Base-by-base conservation (phyloP, 2,113 vertebrate species). In the Halichoerus grypus region DNA sequence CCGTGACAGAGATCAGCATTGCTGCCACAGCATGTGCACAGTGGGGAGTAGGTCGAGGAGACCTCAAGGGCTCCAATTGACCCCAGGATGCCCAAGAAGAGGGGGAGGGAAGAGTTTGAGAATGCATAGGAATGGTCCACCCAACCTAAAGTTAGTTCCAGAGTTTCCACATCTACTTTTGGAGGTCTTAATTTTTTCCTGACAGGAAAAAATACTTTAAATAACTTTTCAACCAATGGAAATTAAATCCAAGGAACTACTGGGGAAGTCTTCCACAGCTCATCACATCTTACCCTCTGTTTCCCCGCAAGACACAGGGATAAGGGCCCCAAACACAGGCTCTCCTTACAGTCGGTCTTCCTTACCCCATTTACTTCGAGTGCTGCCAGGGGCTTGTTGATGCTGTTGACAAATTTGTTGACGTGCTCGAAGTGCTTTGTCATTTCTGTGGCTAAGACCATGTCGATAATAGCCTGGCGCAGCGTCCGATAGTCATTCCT, bases 391-490 rank as follows among this genome's bases (percentile, higher is more conserved):
- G 99, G 99, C 98, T 99, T 99, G 98, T 99, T 99, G 99, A 99
- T 99, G 98, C 99, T 99, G 99, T 99, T 99, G 98, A 99, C 99
- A 98, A 99, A 99, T 97, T 99, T 99, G 99, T 99, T 99, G 98
- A 99, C 99, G 1, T 99, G 99, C 98, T 99, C 99, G 76, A 99
- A 99, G 99, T 99, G 99, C 99, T 99, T 99, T 94, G 99, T 99
- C 99, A 99, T 99, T 98, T 99, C 99, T 26, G 99, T 99, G 81
- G 99, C 99, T 74, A 99, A 98, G 97, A 99, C 99, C 99, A 99
- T 99, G 98, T 99, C 99, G 46, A 99, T 99, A 95, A 99, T 99
- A 67, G 99, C 99, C 98, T 99, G 99, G 72, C 99, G 99, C 91
- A 99, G 99, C 7, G 99, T 99, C 97, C 99, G 99, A 97, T 99